Conservation (phyloP, 2,113 vertebrate species). For the Ochotona curzoniae region DNA sequence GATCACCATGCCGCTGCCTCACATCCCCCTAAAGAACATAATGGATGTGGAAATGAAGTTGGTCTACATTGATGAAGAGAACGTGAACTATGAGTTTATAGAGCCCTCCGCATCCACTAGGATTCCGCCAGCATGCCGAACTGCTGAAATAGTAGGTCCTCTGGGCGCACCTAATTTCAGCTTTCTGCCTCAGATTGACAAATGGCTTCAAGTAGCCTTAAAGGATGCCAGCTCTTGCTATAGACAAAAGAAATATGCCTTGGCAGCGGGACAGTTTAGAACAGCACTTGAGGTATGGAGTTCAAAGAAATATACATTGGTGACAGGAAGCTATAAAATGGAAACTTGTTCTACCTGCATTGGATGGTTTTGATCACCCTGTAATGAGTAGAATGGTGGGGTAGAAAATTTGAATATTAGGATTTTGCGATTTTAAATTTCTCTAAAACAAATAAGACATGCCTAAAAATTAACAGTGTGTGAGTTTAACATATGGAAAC, state of each 20-base stretch:
- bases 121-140: slow-evolving; percentile 48
- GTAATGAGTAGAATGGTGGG: neutral
- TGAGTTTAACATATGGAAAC: neutral
- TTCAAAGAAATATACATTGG: neutral
- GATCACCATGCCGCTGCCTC: slow-evolving; percentile 23
- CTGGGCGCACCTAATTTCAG: slow-evolving; percentile 64
- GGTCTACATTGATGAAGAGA: slow-evolving; percentile 83
- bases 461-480: slow-evolving; percentile 22
- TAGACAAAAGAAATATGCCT: slow-evolving; percentile 83
- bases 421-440: neutral
- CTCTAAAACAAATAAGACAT: neutral
- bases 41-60: slow-evolving; percentile 84
- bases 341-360: neutral
- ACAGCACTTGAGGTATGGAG: slow-evolving; percentile 84
- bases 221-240: slow-evolving; percentile 84
- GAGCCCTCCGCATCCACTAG: slow-evolving; percentile 18
- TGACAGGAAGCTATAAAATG: neutral
- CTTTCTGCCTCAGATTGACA: slow-evolving; percentile 80
- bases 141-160: slow-evolving; percentile 70
- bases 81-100: slow-evolving; percentile 82
- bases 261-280: slow-evolving; percentile 81
- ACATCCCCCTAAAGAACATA: slow-evolving; percentile 80
- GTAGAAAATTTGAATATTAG: neutral
- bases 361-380: neutral
- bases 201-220: slow-evolving; percentile 84